Evolutionary conservation across 2,113 vertebrate genomes (phyloP), one percentile per base, ranked within the genome.

Genomic region (Hucho hucho): DNA sequence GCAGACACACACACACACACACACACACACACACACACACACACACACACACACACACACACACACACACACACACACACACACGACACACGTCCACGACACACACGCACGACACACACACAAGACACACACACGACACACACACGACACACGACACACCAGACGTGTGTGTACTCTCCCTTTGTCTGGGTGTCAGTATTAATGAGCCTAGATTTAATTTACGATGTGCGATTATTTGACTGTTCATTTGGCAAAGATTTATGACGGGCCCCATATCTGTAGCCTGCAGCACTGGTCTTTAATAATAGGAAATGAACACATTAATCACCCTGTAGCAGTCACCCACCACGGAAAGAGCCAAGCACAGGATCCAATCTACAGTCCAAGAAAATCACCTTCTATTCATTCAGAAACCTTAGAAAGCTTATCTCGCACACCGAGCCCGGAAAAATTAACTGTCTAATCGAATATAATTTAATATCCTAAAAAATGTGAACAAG

Each of bases 121-220:
- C n/a, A n/a, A n/a, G 3, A 28, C 29, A 29, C 29, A 29, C 29
- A 37, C 37, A 9, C 7, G 29, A 37, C 46, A 58, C 32, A 16
- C 24, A 4, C 11, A 58, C 3, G 29, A 37, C 25, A 47, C 53
- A 56, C 28, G 22, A 59, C 47, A 58, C 24, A 47, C 5, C 47
- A 28, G 47, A n/a, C 63, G 43, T 77, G 75, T 64, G 26, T 75
- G 56, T 70, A 12, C 49, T 71, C 49, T 56, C 47, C 65, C 89
- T 29, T 6, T 66, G 92, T 92, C 93, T 95, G 94, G 91, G 91
- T 92, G 91, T 95, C 94, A 91, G 94, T 95, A 94, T 96, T 96
- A 97, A 97, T 98, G 95, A 96, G 95, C 95, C 95, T 94, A 96
- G 96, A 96, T 97, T 97, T 97, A 95, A 97, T 98, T 97, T 97